These are phyloP conservation scores for Trogon surrucura DNA, from an alignment of 2,113 vertebrate genomes.

Conservation along the genomic window DNA sequence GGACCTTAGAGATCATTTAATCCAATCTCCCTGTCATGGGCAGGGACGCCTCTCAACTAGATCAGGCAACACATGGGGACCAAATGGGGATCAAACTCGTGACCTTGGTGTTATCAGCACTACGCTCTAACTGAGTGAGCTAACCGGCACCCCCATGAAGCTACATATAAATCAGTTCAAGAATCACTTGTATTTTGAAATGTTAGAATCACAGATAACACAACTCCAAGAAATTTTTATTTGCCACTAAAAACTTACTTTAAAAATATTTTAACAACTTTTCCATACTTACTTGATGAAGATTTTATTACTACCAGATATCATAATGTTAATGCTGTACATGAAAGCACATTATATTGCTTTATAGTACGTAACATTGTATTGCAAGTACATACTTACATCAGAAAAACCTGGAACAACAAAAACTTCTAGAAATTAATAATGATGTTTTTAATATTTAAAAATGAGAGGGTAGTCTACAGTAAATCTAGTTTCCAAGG, in stretches of 20 bases:
- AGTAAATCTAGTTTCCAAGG: neutral
- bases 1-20: too few species aligned
- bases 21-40: too few species aligned
- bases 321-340: neutral
- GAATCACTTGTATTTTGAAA: neutral
- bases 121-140: too few species aligned
- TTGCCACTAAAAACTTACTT: neutral
- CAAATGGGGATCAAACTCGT: too few species aligned
- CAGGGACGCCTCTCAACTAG: too few species aligned
- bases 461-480: neutral
- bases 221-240: neutral
- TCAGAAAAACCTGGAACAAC: neutral
- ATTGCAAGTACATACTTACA: neutral
- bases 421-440: neutral
- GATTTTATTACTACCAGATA: neutral
- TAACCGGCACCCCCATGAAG: too few species aligned
- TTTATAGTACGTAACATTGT: neutral
- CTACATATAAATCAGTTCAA: neutral
- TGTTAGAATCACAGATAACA: neutral
- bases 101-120: too few species aligned
- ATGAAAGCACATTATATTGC: neutral
- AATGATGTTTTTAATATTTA: neutral
- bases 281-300: neutral
- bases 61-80: too few species aligned
- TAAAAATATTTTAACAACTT: neutral